These are phyloP conservation scores for Mamestra configurata DNA, from an alignment of 1,140 invertebrate genomes.

Conservation along the genomic window DNA sequence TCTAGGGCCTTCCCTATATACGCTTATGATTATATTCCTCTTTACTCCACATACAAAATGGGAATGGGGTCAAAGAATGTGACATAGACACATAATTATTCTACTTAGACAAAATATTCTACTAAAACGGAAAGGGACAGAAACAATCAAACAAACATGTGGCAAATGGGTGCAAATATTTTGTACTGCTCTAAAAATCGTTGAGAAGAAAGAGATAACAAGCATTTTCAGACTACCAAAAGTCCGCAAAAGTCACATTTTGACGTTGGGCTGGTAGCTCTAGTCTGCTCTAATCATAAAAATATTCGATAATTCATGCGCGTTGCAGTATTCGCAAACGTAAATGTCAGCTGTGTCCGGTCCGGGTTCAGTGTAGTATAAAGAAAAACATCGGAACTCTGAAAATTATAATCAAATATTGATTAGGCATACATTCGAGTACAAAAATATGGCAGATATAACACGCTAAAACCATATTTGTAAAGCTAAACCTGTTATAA, in stretches of 20 bases:
- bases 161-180: too few species aligned
- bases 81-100: too few species aligned
- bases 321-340: slow-evolving; percentile 19
- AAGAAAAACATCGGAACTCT: background rate
- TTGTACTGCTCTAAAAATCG: background rate
- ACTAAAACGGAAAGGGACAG: too few species aligned
- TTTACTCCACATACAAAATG: too few species aligned
- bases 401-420: background rate
- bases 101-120: too few species aligned
- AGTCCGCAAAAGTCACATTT: background rate
- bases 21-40: too few species aligned
- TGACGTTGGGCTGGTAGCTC: background rate
- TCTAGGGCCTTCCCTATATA: too few species aligned
- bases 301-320: background rate
- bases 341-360: slow-evolving; percentile 5
- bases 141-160: too few species aligned
- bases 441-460: background rate
- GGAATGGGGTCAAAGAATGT: too few species aligned
- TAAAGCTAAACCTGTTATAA: background rate
- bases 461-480: background rate
- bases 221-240: too few species aligned
- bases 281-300: background rate
- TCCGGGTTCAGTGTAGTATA: background rate
- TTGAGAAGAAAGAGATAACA: background rate
- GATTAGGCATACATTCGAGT: background rate